A percentile compares a stretch with the other conserved stretches of the same genome.
Conservation (phyloP, 2,797 vertebrate species). For the Esox lucius region DNA sequence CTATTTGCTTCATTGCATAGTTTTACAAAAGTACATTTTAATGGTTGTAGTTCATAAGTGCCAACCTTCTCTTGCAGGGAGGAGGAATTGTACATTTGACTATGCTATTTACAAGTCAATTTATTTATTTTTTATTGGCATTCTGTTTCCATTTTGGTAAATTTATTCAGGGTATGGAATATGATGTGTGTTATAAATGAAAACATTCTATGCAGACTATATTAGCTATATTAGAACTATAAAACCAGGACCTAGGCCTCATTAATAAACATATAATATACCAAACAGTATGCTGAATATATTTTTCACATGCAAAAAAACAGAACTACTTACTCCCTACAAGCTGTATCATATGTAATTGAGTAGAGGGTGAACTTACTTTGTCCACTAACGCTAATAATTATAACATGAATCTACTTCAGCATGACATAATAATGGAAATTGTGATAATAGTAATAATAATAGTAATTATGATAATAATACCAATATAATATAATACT, state of each 20-base stretch:
- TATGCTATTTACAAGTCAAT: constrained; percentile 3
- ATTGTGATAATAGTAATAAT: neutral
- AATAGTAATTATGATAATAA: neutral
- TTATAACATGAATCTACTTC: neutral
- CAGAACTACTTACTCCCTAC: neutral
- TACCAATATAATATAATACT: neutral
- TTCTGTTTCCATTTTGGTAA: constrained; percentile 8
- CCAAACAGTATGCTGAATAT: neutral
- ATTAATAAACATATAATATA: neutral
- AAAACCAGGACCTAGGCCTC: neutral
- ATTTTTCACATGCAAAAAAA: neutral
- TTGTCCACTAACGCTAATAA: neutral
- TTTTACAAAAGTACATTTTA: constrained; percentile 62
- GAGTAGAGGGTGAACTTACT: neutral
- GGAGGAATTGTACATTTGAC: constrained; percentile 37
- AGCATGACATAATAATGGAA: neutral
- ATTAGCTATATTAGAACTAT: neutral
- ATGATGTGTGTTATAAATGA: constrained; percentile 9
- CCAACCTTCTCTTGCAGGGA: constrained; percentile 51
- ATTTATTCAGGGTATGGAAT: constrained; percentile 4
- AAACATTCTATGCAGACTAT: constrained; percentile 1
- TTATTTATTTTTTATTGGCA: constrained; percentile 2
- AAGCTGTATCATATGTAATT: neutral
- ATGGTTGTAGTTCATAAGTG: constrained; percentile 49
- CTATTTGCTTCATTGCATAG: constrained; percentile 71